Evolutionary conservation across 2,113 vertebrate species (phyloP).

Genomic region (Plectropomus leopardus): DNA sequence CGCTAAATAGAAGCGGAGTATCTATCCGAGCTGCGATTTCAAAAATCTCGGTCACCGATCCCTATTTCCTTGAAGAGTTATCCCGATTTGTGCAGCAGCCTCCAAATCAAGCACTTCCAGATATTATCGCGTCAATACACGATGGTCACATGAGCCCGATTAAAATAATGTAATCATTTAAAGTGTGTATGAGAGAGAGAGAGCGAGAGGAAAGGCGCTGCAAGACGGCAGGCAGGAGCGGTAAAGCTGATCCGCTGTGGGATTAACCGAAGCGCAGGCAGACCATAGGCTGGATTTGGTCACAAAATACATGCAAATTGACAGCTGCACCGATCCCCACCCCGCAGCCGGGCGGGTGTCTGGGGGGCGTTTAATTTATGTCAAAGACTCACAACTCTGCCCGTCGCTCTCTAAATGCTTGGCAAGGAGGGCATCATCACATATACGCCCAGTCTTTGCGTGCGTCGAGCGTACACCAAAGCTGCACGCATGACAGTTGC

Average conservation of each 20-base stretch:
- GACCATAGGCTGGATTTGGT: conserved; percentile 67
- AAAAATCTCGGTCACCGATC: conserved; percentile 65
- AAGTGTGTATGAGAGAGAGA: conserved; percentile 54
- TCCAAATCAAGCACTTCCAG: conserved; percentile 25
- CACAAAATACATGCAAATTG: conserved; percentile 80
- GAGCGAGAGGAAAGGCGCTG: conserved; percentile 29
- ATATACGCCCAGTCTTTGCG: conserved; percentile 71
- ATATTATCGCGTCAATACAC: conserved; percentile 36
- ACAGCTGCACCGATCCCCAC: conserved; percentile 79
- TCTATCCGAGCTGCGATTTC: conserved; percentile 52
- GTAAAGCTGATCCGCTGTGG: conserved; percentile 73
- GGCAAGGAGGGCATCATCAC: conserved; percentile 31
- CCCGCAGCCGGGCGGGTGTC: conserved; percentile 58
- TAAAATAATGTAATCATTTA: conserved; percentile 72
- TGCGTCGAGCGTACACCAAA: conserved; percentile 29
- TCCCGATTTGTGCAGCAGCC: conserved; percentile 38
- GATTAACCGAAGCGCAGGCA: conserved; percentile 76
- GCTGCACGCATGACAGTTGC: conserved; percentile 53
- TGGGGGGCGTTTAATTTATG: conserved; percentile 49
- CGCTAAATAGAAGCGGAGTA: conserved; percentile 26
- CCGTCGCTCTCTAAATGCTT: conserved; percentile 9
- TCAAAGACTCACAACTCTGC: conserved; percentile 57
- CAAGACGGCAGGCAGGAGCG: conserved; percentile 54
- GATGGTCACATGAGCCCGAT: conserved; percentile 52
- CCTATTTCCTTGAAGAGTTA: conserved; percentile 20